phyloP scores from a whole-genome alignment of 2,113 vertebrate species.

The Passer montanus region DNA sequence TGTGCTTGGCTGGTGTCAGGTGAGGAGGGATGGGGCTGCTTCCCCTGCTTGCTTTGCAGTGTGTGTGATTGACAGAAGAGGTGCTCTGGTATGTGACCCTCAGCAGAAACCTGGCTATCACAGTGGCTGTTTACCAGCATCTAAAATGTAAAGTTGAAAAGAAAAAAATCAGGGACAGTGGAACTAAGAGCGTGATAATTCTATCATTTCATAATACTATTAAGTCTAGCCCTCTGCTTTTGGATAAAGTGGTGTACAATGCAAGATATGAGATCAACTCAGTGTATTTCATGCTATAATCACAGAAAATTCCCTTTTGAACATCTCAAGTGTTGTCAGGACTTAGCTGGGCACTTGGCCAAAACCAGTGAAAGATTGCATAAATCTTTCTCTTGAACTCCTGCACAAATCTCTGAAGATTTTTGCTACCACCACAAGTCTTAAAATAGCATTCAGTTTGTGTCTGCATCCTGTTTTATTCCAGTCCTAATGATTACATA shows the following conservation, averaged over 20 bases:
- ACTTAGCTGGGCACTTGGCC: not conserved
- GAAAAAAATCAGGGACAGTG: not conserved
- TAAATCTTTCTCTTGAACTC: too few species aligned
- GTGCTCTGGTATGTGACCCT: not conserved
- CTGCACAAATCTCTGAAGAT: not conserved
- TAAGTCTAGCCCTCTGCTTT: not conserved
- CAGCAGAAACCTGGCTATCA: not conserved
- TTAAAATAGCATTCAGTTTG: conserved; percentile 29
- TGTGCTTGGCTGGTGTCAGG: not conserved
- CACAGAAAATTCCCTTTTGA: not conserved
- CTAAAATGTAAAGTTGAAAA: not conserved
- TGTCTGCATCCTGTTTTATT: not conserved
- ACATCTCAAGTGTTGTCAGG: not conserved
- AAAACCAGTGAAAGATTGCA: not conserved
- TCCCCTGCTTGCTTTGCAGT: not conserved
- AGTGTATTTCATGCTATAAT: not conserved
- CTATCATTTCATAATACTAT: not conserved
- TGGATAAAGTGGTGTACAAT: not conserved
- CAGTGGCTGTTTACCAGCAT: not conserved
- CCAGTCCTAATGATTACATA: not conserved
- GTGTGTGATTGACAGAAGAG: not conserved
- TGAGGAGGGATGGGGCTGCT: not conserved
- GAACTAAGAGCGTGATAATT: not conserved
- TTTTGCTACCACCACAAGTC: conserved; percentile 5
- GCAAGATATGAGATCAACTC: not conserved